A percentile compares a stretch with the other conserved stretches of the same genome.
These are phyloP conservation scores for Limnephilus rhombicus DNA, from an alignment of 2,888 invertebrate species.

Conservation along the genomic window DNA sequence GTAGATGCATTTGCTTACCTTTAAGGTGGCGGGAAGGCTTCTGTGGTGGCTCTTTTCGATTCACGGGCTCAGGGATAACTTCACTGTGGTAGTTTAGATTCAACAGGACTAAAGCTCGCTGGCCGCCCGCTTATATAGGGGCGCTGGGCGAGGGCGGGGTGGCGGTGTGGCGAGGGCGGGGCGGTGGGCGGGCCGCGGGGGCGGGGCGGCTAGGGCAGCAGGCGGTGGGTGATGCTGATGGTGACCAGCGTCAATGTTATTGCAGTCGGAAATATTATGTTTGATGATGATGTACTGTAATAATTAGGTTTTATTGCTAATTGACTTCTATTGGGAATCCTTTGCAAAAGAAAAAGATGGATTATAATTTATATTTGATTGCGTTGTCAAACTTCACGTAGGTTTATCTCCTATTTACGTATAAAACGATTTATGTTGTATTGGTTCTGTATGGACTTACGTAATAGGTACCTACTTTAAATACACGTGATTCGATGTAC, in stretches of 20 bases:
- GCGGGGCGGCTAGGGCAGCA: background rate
- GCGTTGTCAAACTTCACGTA: background rate
- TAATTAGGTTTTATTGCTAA: background rate
- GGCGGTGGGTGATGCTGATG: background rate
- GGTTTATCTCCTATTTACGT: no score
- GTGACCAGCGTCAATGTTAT: background rate
- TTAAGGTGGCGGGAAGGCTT: background rate
- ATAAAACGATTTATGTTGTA: no score
- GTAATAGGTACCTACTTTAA: no score
- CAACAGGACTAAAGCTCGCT: conserved; percentile 27
- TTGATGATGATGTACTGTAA: background rate
- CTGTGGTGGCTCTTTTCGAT: background rate
- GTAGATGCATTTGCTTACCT: background rate
- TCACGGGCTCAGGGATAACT: conserved; percentile 12
- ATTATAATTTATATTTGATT: background rate
- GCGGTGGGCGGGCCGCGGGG: background rate
- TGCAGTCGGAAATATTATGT: background rate
- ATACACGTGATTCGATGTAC: no score
- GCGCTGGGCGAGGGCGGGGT: background rate
- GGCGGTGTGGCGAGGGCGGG: background rate
- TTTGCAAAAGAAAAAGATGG: background rate
- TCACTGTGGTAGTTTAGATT: conserved; percentile 29
- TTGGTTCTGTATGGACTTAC: no score
- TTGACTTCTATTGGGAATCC: background rate
- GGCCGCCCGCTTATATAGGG: conserved; percentile 25